phyloP scores from a whole-genome alignment of 2,113 vertebrate species.

The Hemicordylus capensis region DNA sequence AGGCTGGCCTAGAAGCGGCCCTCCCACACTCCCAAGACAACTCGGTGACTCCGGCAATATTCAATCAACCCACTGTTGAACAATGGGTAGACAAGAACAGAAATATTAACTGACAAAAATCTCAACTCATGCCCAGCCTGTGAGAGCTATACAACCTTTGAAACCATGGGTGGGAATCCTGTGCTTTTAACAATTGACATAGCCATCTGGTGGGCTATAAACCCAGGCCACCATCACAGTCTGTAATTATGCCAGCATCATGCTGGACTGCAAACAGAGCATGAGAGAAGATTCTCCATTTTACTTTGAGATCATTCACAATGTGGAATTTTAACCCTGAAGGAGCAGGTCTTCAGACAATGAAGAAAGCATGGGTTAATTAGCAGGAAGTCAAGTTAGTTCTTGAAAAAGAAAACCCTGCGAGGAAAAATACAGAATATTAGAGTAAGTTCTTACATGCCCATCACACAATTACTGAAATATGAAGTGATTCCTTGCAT shows the following conservation, averaged over 20 bases:
- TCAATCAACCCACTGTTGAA: background rate
- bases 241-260: background rate
- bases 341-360: background rate
- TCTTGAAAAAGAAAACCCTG: background rate
- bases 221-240: background rate
- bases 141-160: background rate
- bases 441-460: no score
- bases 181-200: slow-evolving; percentile 1
- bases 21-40: no score
- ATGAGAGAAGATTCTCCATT: background rate
- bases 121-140: background rate
- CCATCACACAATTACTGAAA: no score
- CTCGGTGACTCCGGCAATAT: no score
- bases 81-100: background rate
- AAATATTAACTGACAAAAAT: no score
- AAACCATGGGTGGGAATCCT: background rate
- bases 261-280: background rate
- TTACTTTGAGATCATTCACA: background rate
- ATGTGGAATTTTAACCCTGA: slow-evolving; percentile 10
- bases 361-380: background rate
- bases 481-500: no score
- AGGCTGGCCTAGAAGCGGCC: no score
- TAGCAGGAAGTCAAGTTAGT: background rate
- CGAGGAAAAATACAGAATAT: no score
- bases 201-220: background rate